phyloP scores from a whole-genome alignment of 2,113 vertebrate species.

The Pseudopodoces humilis region DNA sequence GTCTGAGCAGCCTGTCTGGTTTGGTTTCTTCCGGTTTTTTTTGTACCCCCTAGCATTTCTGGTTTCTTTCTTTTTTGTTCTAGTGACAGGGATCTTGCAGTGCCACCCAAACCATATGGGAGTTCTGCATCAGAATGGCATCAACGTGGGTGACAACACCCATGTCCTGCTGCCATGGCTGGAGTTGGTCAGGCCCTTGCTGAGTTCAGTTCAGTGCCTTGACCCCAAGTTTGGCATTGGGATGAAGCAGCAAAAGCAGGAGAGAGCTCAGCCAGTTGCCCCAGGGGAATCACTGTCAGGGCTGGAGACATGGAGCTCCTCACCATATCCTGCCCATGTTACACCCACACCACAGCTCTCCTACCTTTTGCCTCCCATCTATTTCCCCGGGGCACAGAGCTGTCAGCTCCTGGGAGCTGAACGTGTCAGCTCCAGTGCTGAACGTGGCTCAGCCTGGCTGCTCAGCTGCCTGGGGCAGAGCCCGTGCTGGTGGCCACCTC shows the following conservation, averaged over 20 bases:
- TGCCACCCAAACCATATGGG: not conserved
- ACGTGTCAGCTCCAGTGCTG: too few species aligned
- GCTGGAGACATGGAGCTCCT: not conserved
- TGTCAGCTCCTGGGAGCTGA: not conserved
- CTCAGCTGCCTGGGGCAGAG: not conserved
- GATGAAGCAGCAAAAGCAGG: not conserved
- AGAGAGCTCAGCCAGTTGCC: not conserved
- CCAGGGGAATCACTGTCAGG: not conserved
- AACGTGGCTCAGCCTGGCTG: not conserved
- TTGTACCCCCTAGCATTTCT: not conserved
- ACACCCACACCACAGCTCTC: not conserved
- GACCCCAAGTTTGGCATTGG: not conserved
- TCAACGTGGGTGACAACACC: not conserved
- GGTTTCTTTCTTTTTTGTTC: not conserved
- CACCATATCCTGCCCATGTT: fast-evolving
- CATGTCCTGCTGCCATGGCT: not conserved
- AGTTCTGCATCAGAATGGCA: not conserved
- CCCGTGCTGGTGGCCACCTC: not conserved
- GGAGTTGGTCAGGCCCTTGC: not conserved
- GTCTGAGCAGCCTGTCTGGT: not conserved
- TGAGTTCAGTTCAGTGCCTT: not conserved
- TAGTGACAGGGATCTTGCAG: not conserved
- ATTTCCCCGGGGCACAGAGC: not conserved
- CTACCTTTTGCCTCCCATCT: not conserved
- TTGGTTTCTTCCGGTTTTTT: not conserved